These are phyloP conservation scores for Chamaetylas fuelleborni DNA, from an alignment of 2,113 vertebrate genomes.

Conservation along the genomic window DNA sequence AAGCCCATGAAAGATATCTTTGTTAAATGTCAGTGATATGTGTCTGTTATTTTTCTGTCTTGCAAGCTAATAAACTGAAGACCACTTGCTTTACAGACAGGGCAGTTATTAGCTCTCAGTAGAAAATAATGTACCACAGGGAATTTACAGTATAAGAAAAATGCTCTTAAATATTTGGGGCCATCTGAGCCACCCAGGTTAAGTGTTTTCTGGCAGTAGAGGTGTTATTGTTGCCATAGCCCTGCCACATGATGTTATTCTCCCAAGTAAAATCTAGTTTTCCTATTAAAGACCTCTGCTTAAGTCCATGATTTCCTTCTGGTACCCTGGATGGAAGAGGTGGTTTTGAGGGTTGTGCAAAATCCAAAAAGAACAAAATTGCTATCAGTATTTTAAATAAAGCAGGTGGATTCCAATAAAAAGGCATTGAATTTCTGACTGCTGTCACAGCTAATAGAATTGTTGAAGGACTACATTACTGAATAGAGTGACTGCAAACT, in stretches of 20 bases:
- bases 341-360: background rate
- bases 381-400: background rate
- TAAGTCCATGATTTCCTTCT: background rate
- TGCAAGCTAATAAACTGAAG: slow-evolving; percentile 64
- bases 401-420: background rate
- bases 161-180: slow-evolving; percentile 54
- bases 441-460: background rate
- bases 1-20: slow-evolving; percentile 64
- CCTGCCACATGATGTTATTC: slow-evolving; percentile 57
- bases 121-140: slow-evolving; percentile 59
- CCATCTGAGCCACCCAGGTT: slow-evolving; percentile 56
- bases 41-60: slow-evolving; percentile 65
- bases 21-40: slow-evolving; percentile 63
- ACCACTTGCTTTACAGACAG: slow-evolving; percentile 59
- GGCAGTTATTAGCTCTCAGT: slow-evolving; percentile 36
- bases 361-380: background rate
- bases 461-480: background rate
- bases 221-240: slow-evolving; percentile 61
- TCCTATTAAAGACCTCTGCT: slow-evolving; percentile 20
- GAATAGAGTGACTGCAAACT: background rate
- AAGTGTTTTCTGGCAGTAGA: slow-evolving; percentile 64
- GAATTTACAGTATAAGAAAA: slow-evolving; percentile 52
- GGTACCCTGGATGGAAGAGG: background rate
- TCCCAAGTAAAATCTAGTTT: slow-evolving; percentile 27
- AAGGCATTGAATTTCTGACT: background rate